Conservation (phyloP, 2,888 invertebrate species). For the Oxytorus armatus region DNA sequence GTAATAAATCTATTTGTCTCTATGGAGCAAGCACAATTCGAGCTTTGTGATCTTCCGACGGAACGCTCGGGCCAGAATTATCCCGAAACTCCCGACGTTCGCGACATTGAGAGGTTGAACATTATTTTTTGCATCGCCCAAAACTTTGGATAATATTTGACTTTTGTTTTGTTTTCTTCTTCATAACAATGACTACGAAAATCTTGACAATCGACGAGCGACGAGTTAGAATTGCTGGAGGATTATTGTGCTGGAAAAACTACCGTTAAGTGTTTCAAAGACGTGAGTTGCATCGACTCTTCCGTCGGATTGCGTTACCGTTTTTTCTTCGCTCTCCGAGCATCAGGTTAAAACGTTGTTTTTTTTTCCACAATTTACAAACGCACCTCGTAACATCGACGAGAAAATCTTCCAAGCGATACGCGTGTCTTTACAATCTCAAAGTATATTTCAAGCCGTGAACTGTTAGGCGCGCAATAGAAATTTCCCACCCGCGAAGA, state of each 20-base stretch:
- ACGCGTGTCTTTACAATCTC: constrained; percentile 22
- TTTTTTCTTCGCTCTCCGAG: constrained; percentile 29
- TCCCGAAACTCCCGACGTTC: not conserved
- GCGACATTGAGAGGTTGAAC: constrained; percentile 2
- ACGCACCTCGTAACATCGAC: constrained; percentile 2
- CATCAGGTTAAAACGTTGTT: constrained; percentile 45
- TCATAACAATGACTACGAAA: constrained; percentile 6
- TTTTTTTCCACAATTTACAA: constrained; percentile 28
- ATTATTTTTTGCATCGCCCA: not conserved
- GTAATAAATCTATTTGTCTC: not conserved
- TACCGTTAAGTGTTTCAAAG: not conserved
- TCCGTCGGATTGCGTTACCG: constrained; percentile 58
- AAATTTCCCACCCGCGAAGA: constrained; percentile 46
- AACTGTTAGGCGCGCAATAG: constrained; percentile 39
- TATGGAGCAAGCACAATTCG: not conserved
- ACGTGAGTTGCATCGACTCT: constrained; percentile 62
- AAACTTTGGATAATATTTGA: not conserved
- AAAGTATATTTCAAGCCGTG: constrained; percentile 45
- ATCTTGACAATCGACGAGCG: constrained; percentile 24
- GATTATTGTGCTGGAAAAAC: constrained; percentile 20
- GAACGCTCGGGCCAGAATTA: constrained; percentile 26
- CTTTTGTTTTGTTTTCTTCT: not conserved
- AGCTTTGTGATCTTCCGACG: constrained; percentile 37
- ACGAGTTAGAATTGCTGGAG: constrained; percentile 10
- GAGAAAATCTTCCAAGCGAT: not conserved